Conservation (phyloP, 2,113 vertebrate species). For the Isichthys henryi region DNA sequence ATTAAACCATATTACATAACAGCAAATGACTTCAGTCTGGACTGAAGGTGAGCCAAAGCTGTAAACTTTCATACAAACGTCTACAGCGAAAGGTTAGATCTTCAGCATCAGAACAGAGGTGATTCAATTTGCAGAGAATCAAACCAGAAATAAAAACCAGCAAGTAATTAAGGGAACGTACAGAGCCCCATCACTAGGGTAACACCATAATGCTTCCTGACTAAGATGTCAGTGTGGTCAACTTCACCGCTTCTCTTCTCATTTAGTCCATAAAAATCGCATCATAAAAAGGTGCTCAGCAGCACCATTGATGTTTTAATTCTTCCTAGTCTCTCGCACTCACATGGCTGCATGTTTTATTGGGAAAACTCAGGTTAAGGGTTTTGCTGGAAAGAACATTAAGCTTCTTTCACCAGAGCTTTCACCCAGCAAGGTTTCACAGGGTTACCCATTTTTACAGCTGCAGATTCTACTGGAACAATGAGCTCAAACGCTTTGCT, state of each 20-base stretch:
- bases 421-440: neutral
- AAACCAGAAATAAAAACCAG: neutral
- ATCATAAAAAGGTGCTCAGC: neutral
- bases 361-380: neutral
- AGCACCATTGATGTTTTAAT: neutral
- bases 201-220: neutral
- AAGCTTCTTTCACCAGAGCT: neutral
- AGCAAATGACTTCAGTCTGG: neutral
- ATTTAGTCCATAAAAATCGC: neutral
- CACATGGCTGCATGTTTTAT: neutral
- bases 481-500: neutral
- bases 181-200: neutral
- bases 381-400: neutral
- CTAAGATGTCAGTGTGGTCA: neutral
- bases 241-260: neutral
- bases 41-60: neutral
- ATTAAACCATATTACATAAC: slow-evolving; percentile 4
- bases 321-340: neutral
- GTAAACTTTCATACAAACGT: neutral
- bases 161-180: neutral
- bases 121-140: neutral
- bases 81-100: neutral
- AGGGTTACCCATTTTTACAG: neutral
- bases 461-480: neutral
- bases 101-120: neutral